These are phyloP conservation scores for Macroramphosus scolopax DNA, from an alignment of 2,797 vertebrate genomes.

Conservation along the genomic window DNA sequence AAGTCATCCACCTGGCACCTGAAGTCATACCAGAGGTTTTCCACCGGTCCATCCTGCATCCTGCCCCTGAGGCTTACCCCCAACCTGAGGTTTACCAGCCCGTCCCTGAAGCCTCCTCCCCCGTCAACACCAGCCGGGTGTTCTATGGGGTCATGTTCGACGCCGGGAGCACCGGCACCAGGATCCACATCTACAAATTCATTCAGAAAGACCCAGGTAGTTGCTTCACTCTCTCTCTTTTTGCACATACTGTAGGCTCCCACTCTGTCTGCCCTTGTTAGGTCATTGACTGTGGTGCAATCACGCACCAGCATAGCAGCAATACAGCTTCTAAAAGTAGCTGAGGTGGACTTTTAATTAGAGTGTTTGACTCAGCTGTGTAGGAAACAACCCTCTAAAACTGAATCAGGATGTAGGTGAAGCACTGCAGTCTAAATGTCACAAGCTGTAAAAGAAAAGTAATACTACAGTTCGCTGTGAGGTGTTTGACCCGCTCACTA, in stretches of 20 bases:
- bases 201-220: conserved; percentile 90
- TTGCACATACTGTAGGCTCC: conserved; percentile 39
- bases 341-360: conserved; percentile 55
- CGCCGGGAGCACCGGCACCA: conserved; percentile 95
- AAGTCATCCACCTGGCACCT: conserved; percentile 63
- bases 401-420: conserved; percentile 44
- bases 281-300: conserved; percentile 67
- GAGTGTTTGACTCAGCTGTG: conserved; percentile 52
- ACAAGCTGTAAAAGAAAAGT: conserved; percentile 11
- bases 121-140: conserved; percentile 71
- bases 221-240: conserved; percentile 11
- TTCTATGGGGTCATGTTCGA: conserved; percentile 98
- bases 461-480: conserved; percentile 1
- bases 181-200: conserved; percentile 97
- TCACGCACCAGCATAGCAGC: conserved; percentile 44
- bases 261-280: conserved; percentile 52
- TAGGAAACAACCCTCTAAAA: conserved; percentile 39
- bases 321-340: conserved; percentile 52
- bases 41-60: conserved; percentile 62
- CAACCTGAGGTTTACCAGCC: conserved; percentile 17
- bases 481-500: conserved; percentile 27
- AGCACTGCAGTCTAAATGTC: conserved; percentile 29
- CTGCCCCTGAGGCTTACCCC: conserved; percentile 53
- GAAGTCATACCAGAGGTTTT: conserved; percentile 68
- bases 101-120: conserved; percentile 57